Evolutionary conservation across 2,113 vertebrate genomes (phyloP).

Genomic region (Sus scrofa): T2T-Sscrofa CM000826.6:54236001-54236500

Average conservation of each 20-base stretch:
- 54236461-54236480: background rate
- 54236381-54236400: background rate
- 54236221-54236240: rapidly evolving
- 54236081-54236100: background rate
- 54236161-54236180: background rate
- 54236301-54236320: background rate
- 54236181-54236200: background rate
- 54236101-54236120: background rate
- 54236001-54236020: background rate
- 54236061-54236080: background rate
- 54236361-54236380: too few species aligned
- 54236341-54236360: background rate
- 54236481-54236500: background rate
- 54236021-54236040: background rate
- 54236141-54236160: background rate
- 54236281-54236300: background rate
- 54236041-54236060: background rate
- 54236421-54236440: background rate
- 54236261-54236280: rapidly evolving
- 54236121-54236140: background rate
- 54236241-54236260: background rate
- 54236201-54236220: background rate
- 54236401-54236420: too few species aligned
- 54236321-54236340: background rate
- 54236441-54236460: background rate